Conservation (phyloP, 2,113 vertebrate species). For the Festucalex cinctus region DNA sequence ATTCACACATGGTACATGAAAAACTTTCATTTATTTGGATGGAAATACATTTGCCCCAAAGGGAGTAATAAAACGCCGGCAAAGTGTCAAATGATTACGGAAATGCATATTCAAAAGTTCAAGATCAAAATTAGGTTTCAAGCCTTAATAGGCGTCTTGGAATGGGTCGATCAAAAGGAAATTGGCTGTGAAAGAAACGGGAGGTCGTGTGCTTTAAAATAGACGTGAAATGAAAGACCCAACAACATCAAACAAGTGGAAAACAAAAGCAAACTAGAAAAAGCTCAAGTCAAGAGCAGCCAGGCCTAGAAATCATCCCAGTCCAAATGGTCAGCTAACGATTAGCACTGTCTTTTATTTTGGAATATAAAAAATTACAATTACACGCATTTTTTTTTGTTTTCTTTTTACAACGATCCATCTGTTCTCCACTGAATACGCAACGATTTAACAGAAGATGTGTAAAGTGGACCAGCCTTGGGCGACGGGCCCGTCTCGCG, state of each 20-base stretch:
- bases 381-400: constrained; percentile 23
- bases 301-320: too few species aligned
- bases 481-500: constrained; percentile 42
- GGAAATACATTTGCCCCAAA: not conserved
- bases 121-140: not conserved
- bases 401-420: constrained; percentile 12
- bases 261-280: not conserved
- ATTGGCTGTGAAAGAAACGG: not conserved
- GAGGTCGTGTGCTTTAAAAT: too few species aligned
- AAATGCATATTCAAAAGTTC: not conserved
- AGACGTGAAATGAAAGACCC: not conserved
- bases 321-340: too few species aligned
- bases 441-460: constrained; percentile 41
- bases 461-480: constrained; percentile 50
- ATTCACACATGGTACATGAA: constrained; percentile 6
- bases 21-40: constrained; percentile 37
- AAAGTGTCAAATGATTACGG: not conserved
- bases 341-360: not conserved
- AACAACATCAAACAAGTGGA: not conserved
- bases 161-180: not conserved
- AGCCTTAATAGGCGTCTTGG: not conserved
- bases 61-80: not conserved
- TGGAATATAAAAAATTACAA: not conserved
- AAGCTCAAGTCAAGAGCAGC: not conserved
- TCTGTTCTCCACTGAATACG: constrained; percentile 40